Percentiles rank a stretch among this genome's conserved stretches.
Conservation (phyloP, 1,140 invertebrate genomes). For the Eupeodes corollae region DNA sequence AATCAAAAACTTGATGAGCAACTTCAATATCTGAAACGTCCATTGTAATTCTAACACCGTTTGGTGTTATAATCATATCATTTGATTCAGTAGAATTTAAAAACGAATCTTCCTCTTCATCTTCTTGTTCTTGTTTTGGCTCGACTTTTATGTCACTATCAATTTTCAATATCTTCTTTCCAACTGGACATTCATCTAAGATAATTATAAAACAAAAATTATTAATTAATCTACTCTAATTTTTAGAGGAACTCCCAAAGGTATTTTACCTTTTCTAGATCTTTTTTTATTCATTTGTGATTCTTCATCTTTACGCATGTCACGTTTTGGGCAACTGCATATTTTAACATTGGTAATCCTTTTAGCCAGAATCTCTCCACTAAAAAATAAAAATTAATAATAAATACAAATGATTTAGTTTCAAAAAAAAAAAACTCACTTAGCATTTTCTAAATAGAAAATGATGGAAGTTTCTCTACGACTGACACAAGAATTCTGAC, state of each 20-base stretch:
- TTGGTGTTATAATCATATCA: too few relatives aligned
- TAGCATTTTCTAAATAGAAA: conserved; percentile 24
- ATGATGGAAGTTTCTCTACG: conserved; percentile 26
- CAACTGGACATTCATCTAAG: too few relatives aligned
- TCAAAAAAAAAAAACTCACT: conserved; percentile 9
- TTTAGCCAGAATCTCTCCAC: conserved; percentile 28
- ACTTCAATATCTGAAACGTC: too few relatives aligned
- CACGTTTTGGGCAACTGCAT: conserved; percentile 31
- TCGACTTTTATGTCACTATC: too few relatives aligned
- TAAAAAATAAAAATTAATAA: conserved; percentile 6
- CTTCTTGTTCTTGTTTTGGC: too few relatives aligned
- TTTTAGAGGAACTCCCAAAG: too few relatives aligned
- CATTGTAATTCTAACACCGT: too few relatives aligned
- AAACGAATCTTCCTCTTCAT: too few relatives aligned
- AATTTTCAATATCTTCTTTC: too few relatives aligned
- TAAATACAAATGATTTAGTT: neutral
- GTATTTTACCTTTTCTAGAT: neutral
- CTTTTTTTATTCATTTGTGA: neutral
- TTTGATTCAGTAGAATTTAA: too few relatives aligned
- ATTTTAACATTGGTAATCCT: conserved; percentile 24
- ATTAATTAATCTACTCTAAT: too few relatives aligned
- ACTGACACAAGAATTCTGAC: conserved; percentile 32
- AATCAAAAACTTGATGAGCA: neutral
- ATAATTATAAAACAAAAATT: too few relatives aligned
- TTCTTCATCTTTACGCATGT: conserved; percentile 7